These are phyloP conservation scores for human (Homo sapiens) DNA, from an alignment of 2,113 vertebrate species.

Conservation along the genomic window GRCh38 chr15:82732001-82732500, in stretches of 20 bases:
- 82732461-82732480: background rate
- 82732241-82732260: background rate
- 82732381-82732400: background rate
- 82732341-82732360: background rate
- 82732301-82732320: background rate
- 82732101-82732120: too few species aligned
- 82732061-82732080: too few species aligned
- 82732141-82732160: too few species aligned
- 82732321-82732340: background rate
- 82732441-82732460: background rate
- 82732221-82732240: background rate
- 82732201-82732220: background rate
- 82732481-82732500: background rate
- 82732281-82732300: background rate
- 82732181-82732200: background rate
- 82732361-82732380: background rate
- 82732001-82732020: too few species aligned
- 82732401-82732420: background rate
- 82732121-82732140: too few species aligned
- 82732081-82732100: too few species aligned
- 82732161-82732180: background rate
- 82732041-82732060: too few species aligned
- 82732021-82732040: too few species aligned
- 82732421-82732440: background rate
- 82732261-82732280: background rate